Conservation (phyloP, 2,888 invertebrate species). For the Brenthis ino region DNA sequence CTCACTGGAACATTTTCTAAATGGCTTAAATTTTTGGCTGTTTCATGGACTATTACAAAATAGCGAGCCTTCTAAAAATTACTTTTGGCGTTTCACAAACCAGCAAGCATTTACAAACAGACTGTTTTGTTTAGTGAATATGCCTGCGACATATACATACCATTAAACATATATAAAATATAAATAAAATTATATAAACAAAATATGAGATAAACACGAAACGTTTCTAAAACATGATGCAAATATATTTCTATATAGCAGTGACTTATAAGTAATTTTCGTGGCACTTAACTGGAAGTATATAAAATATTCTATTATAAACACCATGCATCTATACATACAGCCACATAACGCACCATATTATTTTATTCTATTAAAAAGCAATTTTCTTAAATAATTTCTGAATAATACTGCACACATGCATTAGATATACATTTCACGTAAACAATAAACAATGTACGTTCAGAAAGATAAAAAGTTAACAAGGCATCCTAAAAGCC, state of each 20-base stretch:
- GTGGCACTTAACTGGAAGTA: conserved; percentile 21
- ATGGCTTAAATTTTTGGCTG: too few species aligned
- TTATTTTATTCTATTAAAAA: conserved; percentile 46
- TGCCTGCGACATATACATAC: background rate
- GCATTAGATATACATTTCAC: conserved; percentile 51
- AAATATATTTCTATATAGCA: conserved; percentile 17
- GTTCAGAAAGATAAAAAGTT: conserved; percentile 66
- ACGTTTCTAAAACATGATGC: conserved; percentile 7
- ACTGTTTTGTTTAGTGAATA: background rate
- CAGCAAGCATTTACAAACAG: too few species aligned
- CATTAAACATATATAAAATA: background rate
- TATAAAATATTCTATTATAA: conserved; percentile 31
- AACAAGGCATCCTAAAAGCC: conserved; percentile 18
- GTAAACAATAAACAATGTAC: conserved; percentile 53
- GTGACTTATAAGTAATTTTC: conserved; percentile 12
- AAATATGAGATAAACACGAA: conserved; percentile 5
- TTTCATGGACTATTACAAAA: too few species aligned
- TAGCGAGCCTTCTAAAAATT: too few species aligned
- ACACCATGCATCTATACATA: conserved; percentile 25
- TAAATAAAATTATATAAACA: background rate
- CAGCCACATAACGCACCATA: conserved; percentile 46
- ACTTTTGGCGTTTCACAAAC: too few species aligned
- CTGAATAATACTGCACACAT: conserved; percentile 75
- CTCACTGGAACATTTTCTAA: too few species aligned
- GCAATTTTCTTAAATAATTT: conserved; percentile 54